A percentile compares a stretch with the other conserved stretches of the same genome.
Conservation (phyloP, 2,113 vertebrate species). For the Trachemys scripta region DNA sequence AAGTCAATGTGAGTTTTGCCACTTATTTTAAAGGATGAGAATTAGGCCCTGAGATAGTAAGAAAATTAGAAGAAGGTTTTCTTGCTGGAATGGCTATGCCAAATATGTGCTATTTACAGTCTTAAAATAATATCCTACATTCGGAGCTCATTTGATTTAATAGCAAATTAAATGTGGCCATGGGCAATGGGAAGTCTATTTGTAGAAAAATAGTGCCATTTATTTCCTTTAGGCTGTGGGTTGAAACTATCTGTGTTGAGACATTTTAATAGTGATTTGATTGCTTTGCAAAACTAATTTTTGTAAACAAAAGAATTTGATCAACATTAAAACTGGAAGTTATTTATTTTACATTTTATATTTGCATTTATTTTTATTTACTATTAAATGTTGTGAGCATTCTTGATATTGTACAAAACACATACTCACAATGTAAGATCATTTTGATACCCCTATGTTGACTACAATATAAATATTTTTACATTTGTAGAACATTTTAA, state of each 20-base stretch:
- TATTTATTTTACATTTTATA: background rate
- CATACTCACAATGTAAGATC: background rate
- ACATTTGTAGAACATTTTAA: background rate
- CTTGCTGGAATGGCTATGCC: background rate
- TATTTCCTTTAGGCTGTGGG: background rate
- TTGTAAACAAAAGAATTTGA: background rate
- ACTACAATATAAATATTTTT: background rate
- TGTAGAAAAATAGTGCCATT: background rate
- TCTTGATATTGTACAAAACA: background rate
- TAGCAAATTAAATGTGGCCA: background rate
- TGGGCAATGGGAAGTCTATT: background rate
- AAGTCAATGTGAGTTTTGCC: slow-evolving; percentile 38
- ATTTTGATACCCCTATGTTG: background rate
- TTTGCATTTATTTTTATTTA: background rate
- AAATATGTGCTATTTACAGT: background rate
- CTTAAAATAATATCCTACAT: background rate
- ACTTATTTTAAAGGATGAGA: slow-evolving; percentile 1
- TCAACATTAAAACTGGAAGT: background rate
- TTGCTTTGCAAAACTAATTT: background rate
- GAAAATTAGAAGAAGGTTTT: background rate
- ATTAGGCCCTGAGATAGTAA: slow-evolving; percentile 12
- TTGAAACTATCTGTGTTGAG: background rate
- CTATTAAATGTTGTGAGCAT: background rate
- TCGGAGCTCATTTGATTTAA: background rate
- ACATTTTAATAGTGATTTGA: background rate